Evolutionary conservation across 2,113 vertebrate genomes (phyloP).

Genomic region (Tamias sibiricus): DNA sequence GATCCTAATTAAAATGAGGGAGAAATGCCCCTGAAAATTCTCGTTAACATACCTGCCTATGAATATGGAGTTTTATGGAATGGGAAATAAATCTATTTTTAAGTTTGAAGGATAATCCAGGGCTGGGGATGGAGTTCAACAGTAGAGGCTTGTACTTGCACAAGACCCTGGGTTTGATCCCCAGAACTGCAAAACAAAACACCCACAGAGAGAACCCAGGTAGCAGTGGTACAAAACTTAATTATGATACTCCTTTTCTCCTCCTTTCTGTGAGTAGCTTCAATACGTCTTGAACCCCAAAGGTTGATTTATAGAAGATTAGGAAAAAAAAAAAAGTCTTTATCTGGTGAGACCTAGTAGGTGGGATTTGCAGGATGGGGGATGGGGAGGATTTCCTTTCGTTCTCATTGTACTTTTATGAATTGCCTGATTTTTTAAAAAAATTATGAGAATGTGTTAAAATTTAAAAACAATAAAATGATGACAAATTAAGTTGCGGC

Average conservation of each 20-base stretch:
- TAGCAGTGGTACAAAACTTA: not conserved
- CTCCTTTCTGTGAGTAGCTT: not conserved
- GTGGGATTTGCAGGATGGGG: not conserved
- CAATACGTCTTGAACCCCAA: not conserved
- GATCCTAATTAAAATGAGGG: not conserved
- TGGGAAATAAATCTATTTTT: not conserved
- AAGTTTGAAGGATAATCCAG: not conserved
- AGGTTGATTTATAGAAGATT: not conserved
- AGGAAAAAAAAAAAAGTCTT: not conserved
- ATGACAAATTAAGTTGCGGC: not conserved
- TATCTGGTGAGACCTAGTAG: not conserved
- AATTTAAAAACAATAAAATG: slow-evolving; percentile 33
- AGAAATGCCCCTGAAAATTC: not conserved
- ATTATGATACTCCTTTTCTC: not conserved
- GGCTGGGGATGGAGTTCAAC: not conserved
- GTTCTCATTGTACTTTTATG: slow-evolving; percentile 26
- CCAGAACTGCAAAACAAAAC: not conserved
- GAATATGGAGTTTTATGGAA: not conserved
- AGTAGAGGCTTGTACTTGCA: not conserved
- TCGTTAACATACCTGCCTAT: not conserved
- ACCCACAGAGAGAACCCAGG: not conserved
- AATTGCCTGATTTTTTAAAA: not conserved
- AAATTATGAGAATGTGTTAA: not conserved
- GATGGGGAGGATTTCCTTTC: not conserved
- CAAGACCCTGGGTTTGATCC: not conserved